These are phyloP conservation scores for Porphyrio hochstetteri DNA, from an alignment of 2,113 vertebrate species.

Conservation along the genomic window DNA sequence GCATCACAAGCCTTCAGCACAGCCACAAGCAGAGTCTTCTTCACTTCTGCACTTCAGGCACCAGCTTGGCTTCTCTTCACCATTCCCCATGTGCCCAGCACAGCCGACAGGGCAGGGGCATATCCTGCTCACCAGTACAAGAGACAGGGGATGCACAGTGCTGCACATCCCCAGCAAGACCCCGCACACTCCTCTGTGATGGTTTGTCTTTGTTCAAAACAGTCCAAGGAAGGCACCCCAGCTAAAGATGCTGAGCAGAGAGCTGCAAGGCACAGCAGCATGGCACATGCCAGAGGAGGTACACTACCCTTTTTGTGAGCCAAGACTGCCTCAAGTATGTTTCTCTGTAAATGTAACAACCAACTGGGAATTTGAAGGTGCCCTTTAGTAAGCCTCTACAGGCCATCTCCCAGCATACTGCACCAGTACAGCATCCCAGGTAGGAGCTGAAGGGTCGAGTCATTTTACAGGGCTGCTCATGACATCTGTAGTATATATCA, in stretches of 20 bases:
- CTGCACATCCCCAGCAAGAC: neutral
- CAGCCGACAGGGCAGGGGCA: neutral
- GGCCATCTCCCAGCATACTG: neutral
- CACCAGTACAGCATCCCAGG: neutral
- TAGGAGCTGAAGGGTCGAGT: neutral
- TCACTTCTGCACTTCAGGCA: rapidly evolving
- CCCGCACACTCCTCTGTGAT: rapidly evolving
- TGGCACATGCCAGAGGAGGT: rapidly evolving
- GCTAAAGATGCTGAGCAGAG: neutral
- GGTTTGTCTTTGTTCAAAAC: rapidly evolving
- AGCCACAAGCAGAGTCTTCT: neutral
- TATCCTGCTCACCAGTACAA: neutral
- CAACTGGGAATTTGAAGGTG: neutral
- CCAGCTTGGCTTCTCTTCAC: neutral
- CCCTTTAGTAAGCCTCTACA: neutral
- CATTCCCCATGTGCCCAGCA: neutral
- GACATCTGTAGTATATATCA: neutral
- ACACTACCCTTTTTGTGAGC: neutral
- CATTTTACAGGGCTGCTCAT: neutral
- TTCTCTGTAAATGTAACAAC: neutral
- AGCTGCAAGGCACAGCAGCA: neutral
- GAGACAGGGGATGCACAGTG: neutral
- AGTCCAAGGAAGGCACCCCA: neutral
- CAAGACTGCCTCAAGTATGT: neutral
- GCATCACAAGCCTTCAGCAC: neutral